Percentiles rank a stretch among this genome's conserved stretches.
These are phyloP conservation scores for Nemotelus pantherinus DNA, from an alignment of 2,888 invertebrate species.

Conservation along the genomic window DNA sequence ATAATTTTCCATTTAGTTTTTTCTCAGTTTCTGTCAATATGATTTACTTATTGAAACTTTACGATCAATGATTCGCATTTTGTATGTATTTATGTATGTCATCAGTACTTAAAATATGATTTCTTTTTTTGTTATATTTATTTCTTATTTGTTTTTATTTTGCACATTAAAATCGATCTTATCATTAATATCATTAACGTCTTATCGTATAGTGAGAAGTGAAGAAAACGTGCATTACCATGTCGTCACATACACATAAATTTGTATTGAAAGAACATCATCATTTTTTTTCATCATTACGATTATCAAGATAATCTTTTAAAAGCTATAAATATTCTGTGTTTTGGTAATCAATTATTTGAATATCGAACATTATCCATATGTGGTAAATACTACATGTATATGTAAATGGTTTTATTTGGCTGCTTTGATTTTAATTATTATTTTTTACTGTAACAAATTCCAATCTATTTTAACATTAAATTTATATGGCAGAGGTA, in stretches of 20 bases:
- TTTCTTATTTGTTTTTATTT: neutral
- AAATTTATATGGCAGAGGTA: neutral
- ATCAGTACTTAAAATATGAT: slow-evolving; percentile 41
- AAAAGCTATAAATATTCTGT: neutral
- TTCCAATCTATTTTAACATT: slow-evolving; percentile 27
- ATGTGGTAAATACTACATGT: neutral
- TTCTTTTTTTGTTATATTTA: neutral
- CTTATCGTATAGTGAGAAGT: neutral
- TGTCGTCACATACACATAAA: neutral
- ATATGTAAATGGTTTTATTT: slow-evolving; percentile 9
- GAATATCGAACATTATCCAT: neutral
- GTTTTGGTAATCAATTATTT: neutral
- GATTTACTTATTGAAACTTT: slow-evolving; percentile 39
- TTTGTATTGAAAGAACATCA: neutral
- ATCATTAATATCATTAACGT: neutral
- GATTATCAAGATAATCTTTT: too few species aligned
- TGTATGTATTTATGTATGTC: neutral
- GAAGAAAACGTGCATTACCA: slow-evolving; percentile 1
- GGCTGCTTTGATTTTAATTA: slow-evolving; percentile 17
- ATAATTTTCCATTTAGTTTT: slow-evolving; percentile 9
- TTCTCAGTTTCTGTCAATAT: slow-evolving; percentile 25
- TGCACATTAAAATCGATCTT: slow-evolving; percentile 19
- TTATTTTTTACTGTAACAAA: slow-evolving; percentile 28
- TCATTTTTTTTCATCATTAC: neutral
- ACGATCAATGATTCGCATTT: neutral